Evolutionary conservation across 2,888 invertebrate genomes (phyloP), one percentile per base, ranked within the genome.

Genomic region (Caenorhabditis afra): DNA sequence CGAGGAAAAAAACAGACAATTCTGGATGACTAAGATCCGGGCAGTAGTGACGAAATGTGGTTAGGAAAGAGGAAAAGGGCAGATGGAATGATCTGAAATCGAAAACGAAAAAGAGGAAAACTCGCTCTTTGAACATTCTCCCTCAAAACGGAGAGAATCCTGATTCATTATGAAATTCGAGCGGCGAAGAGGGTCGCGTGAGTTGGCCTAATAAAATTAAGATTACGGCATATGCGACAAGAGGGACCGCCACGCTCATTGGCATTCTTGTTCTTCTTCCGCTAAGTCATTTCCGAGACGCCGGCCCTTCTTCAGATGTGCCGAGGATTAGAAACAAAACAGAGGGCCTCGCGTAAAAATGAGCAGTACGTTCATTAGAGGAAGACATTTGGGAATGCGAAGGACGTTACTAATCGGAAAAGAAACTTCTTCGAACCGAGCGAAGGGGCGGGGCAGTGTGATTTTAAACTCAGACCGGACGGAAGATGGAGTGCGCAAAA

Each of bases 141-240:
- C 23, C 10, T 23, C 14, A 22, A 52, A 23, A 22, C 2, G 23
- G 52, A 58, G 37, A 50, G n/a, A 58, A 52, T 50, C 14, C 44
- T 53, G 22, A 50, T 55, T 44, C 55, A 14, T 58, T 62, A 52
- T 53, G 53, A 57, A 71, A 57, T 71, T 71, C 62, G 29, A 10
- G 23, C 20, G 37, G 49, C 3, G 29, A 7, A 29, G 29, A 29
- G 39, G 41, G 67, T 67, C 61, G 61, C 62, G 66, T 66, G 61
- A 62, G 52, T 67, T 62, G 55, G 35, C 29, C 61, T 75, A 75
- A 75, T 75, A 67, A 61, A 75, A 67, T 75, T 75, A 75, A 67
- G 75, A 75, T 75, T 67, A 67, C 67, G 67, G 49, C 67, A 75
- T 75, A 67, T 75, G 75, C 67, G 75, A 53, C 75, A 64, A 73